phyloP scores from a whole-genome alignment of 2,797 vertebrate genomes.

The Streptopelia turtur region DNA sequence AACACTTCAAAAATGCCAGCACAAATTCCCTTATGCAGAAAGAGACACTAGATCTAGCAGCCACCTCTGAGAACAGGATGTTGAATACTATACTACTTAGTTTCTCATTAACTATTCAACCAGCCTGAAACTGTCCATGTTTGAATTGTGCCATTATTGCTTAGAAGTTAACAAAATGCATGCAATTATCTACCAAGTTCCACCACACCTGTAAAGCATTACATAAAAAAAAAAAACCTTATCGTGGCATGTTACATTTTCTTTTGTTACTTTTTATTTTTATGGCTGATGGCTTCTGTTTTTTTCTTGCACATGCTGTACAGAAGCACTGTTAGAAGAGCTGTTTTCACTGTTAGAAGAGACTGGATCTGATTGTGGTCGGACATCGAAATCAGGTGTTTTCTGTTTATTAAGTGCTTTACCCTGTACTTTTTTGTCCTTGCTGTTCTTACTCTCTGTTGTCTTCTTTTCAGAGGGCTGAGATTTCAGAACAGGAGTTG shows the following conservation, averaged over 20 bases:
- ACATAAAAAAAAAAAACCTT: conserved; percentile 11
- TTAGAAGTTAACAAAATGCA: neutral
- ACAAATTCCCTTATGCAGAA: neutral
- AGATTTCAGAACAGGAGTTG: neutral
- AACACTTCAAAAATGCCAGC: neutral
- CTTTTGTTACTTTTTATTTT: conserved; percentile 15
- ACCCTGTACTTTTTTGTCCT: neutral
- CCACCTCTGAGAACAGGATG: neutral
- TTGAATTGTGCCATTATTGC: neutral
- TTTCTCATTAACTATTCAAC: neutral
- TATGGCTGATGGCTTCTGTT: neutral
- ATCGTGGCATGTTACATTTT: neutral
- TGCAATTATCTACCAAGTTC: neutral
- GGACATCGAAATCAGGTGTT: neutral
- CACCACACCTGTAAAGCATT: neutral
- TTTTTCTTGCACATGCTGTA: neutral
- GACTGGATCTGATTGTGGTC: neutral
- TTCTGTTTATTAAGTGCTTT: conserved; percentile 10
- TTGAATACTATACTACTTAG: neutral
- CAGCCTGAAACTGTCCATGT: neutral
- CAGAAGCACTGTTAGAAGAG: too few relatives aligned
- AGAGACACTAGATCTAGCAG: neutral
- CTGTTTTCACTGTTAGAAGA: neutral
- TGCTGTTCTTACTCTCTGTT: neutral
- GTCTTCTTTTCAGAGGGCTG: neutral